phyloP scores from a whole-genome alignment of 2,888 invertebrate species.

The Catocala fraxini region DNA sequence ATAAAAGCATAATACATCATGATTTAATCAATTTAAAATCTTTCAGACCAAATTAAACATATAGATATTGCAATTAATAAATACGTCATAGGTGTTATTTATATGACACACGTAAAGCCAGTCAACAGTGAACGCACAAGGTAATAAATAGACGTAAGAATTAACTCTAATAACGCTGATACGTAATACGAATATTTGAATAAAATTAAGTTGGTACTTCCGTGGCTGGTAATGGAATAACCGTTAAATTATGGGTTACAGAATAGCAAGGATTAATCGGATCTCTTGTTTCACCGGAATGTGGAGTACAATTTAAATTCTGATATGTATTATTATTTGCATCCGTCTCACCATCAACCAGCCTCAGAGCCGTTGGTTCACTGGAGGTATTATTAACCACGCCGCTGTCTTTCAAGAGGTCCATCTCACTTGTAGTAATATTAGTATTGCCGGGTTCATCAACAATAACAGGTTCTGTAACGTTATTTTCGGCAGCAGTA shows the following conservation, averaged over 20 bases:
- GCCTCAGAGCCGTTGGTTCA: slow-evolving; percentile 61
- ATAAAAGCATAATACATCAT: no score
- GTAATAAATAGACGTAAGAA: no score
- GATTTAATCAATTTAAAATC: no score
- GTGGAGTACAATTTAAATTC: slow-evolving; percentile 63
- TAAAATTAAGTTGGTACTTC: slow-evolving; percentile 31
- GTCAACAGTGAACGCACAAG: no score
- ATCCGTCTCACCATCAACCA: slow-evolving; percentile 52
- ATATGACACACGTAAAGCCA: no score
- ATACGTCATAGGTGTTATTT: no score
- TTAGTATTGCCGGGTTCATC: slow-evolving; percentile 47
- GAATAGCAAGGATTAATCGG: slow-evolving; percentile 80
- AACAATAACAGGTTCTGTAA: slow-evolving; percentile 68
- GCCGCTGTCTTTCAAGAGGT: slow-evolving; percentile 10
- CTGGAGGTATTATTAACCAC: slow-evolving; percentile 38
- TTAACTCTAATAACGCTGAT: no score
- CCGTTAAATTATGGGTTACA: slow-evolving; percentile 74
- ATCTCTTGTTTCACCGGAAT: slow-evolving; percentile 70
- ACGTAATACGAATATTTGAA: background rate
- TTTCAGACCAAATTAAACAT: no score
- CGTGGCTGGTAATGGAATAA: slow-evolving; percentile 67
- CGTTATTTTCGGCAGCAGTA: slow-evolving; percentile 82
- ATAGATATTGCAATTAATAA: no score
- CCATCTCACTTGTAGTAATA: slow-evolving; percentile 29
- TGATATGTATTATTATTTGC: slow-evolving; percentile 41